Evolutionary conservation across 2,113 vertebrate species (phyloP), one percentile per base, ranked within the genome.

Genomic region (Marmota monax): DNA sequence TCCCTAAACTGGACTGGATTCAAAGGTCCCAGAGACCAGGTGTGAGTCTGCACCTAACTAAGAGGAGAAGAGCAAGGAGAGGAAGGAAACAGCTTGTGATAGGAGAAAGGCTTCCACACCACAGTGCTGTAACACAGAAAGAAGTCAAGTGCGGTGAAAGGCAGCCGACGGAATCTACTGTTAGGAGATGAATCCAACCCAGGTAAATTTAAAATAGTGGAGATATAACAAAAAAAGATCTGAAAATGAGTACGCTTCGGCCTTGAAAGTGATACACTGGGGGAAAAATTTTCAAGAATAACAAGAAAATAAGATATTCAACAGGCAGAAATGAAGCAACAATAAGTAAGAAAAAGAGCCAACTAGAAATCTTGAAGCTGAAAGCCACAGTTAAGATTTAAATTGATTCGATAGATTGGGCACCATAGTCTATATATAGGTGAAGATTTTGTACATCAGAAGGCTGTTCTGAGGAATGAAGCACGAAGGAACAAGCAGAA

Each of bases 251-350:
- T 42, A 1, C 42, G 20, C 4, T 93, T 93, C 88, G 29, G 32
- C 4, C 73, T 23, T 23, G 77, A 78, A 86, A 90, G n/a, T 37
- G 16, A 73, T 70, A 53, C 53, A 84, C 74, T 56, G 58, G 63
- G 13, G 16, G 61, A 73, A 80, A 63, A 84, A 23, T 16, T 42
- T 78, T 39, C 4, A 56, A 84, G 56, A 69, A 34, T 53, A 82
- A 76, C 10, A 73, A 90, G 65, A 94, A 94, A 89, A 88, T 9
- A 86, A 76, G 25, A 84, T 92, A 80, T 10, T 92, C 89, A 84
- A 51, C 7, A 63, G 22, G 20, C 29, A 94, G 53, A 92, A 92
- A 61, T 86, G 58, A 80, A 69, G 65, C 10, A 80, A 45, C 51
- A 61, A 53, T 34, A 42, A 14, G 4, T 76, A 37, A 82, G 4